Conservation (phyloP, 2,888 invertebrate genomes). For the Amblyjoppa fuscipennis region DNA sequence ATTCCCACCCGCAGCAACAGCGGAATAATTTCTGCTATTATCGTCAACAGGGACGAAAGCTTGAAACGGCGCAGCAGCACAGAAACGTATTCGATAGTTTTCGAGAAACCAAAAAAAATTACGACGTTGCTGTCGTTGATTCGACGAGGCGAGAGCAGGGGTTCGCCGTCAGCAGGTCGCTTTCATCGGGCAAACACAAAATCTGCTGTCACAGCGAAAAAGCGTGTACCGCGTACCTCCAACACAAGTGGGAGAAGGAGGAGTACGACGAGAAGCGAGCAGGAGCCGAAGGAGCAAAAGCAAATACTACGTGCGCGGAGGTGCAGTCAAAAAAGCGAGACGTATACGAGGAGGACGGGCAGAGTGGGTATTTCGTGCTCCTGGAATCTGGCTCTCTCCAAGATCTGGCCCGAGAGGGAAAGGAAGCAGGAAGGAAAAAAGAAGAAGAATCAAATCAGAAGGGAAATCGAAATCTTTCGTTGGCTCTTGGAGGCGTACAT, state of each 20-base stretch:
- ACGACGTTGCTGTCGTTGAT: slow-evolving; percentile 14
- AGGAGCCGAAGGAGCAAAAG: slow-evolving; percentile 22
- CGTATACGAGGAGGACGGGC: slow-evolving; percentile 27
- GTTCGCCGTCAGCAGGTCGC: slow-evolving; percentile 52
- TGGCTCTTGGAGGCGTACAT: slow-evolving; percentile 64
- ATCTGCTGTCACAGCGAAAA: slow-evolving; percentile 49
- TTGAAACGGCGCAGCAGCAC: slow-evolving; percentile 18
- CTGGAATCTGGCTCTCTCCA: slow-evolving; percentile 27
- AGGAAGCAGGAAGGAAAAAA: slow-evolving; percentile 21
- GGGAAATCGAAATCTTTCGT: slow-evolving; percentile 65
- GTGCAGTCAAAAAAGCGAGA: slow-evolving; percentile 17
- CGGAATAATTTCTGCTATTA: slow-evolving; percentile 32
- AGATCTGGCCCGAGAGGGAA: slow-evolving; percentile 38
- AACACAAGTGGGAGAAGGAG: slow-evolving; percentile 47
- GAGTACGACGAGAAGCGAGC: slow-evolving; percentile 37
- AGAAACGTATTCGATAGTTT: neutral
- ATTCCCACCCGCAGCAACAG: slow-evolving; percentile 49
- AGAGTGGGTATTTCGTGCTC: slow-evolving; percentile 29
- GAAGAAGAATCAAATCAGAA: slow-evolving; percentile 27
- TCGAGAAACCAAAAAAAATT: neutral
- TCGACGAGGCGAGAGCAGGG: slow-evolving; percentile 39
- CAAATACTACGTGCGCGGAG: neutral
- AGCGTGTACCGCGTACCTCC: slow-evolving; percentile 22
- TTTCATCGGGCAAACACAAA: slow-evolving; percentile 37
- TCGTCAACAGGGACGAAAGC: slow-evolving; percentile 15